A percentile compares a stretch with the other conserved stretches of the same genome.
These are phyloP conservation scores for Ceratoteleas bidentatus DNA, from an alignment of 1,140 invertebrate genomes.

Conservation along the genomic window DNA sequence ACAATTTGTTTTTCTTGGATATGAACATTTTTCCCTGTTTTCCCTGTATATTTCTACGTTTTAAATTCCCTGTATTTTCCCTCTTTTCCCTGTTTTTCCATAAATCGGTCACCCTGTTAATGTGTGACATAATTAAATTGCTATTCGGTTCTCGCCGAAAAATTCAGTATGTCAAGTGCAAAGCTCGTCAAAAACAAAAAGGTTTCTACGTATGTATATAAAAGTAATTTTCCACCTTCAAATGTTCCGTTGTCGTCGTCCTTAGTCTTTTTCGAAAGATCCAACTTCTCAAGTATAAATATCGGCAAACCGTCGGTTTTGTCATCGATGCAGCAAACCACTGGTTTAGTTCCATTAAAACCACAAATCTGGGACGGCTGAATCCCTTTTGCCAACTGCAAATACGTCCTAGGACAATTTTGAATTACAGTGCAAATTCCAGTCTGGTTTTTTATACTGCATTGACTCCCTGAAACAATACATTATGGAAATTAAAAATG, in stretches of 20 bases:
- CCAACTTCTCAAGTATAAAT: constrained; percentile 17
- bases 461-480: constrained; percentile 17
- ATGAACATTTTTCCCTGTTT: too few species aligned
- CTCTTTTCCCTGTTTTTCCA: too few species aligned
- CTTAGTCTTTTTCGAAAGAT: background rate
- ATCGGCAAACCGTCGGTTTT: constrained; percentile 18
- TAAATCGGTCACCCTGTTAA: too few species aligned
- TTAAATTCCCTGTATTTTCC: too few species aligned
- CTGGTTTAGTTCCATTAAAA: constrained; percentile 25
- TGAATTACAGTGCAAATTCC: constrained; percentile 34
- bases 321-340: constrained; percentile 31
- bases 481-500: too few species aligned
- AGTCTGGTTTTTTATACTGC: constrained; percentile 4
- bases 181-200: too few species aligned
- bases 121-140: too few species aligned
- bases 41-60: too few species aligned
- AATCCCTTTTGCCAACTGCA: constrained; percentile 13
- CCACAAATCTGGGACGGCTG: constrained; percentile 8
- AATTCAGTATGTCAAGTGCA: too few species aligned
- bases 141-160: too few species aligned
- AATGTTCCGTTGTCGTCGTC: background rate
- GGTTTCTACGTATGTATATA: constrained; percentile 14
- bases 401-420: constrained; percentile 24
- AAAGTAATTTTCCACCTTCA: background rate
- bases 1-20: too few species aligned